A percentile compares a stretch with the other conserved stretches of the same genome.
Conservation (phyloP, 2,113 vertebrate genomes). For the mouse (Mus musculus) region DNA sequence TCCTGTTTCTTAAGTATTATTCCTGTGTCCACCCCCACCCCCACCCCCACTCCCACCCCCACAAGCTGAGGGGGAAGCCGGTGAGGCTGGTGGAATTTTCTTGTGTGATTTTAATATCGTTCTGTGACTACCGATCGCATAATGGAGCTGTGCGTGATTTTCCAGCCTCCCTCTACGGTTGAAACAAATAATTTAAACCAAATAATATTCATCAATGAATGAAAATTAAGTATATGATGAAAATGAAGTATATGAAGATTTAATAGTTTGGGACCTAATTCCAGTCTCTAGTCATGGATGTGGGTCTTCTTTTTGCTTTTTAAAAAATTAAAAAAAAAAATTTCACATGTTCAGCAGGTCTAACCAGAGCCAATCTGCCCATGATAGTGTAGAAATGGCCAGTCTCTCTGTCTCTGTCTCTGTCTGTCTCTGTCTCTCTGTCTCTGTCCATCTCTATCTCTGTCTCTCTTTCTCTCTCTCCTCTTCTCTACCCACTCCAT, state of each 20-base stretch:
- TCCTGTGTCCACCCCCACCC: accelerated
- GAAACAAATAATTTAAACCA: neutral
- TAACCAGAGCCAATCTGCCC: neutral
- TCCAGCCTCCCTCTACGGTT: neutral
- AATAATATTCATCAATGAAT: neutral
- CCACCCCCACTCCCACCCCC: too few species aligned
- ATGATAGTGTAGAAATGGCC: neutral
- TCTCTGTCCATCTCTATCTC: too few species aligned
- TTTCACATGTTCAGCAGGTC: neutral
- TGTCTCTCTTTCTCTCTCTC: too few species aligned
- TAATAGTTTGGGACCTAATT: neutral
- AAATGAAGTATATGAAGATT: neutral
- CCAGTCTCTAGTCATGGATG: neutral
- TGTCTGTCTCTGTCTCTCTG: too few species aligned
- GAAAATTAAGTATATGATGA: neutral
- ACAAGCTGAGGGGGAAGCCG: neutral
- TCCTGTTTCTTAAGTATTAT: neutral
- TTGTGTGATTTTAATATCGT: neutral
- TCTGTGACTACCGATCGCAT: neutral
- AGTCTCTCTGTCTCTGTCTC: too few species aligned
- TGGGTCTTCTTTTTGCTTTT: neutral
- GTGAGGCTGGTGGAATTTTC: neutral
- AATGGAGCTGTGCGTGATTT: neutral
- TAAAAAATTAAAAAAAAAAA: neutral
- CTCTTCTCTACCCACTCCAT: accelerated